These are phyloP conservation scores for Heliconius hewitsoni DNA, from an alignment of 1,140 invertebrate species.

Conservation along the genomic window DNA sequence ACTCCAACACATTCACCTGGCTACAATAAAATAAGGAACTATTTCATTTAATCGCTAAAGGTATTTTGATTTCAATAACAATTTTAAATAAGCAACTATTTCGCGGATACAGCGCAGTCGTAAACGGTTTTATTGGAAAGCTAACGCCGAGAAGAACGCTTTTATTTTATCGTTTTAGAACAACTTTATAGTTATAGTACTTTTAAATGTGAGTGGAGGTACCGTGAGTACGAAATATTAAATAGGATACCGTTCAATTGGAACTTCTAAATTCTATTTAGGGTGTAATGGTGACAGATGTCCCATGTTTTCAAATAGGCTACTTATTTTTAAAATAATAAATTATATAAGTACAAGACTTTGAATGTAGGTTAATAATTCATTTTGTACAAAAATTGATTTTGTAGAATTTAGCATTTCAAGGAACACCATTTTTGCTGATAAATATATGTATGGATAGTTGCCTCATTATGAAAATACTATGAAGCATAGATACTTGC, in stretches of 20 bases:
- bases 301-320: too few relatives aligned
- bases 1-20: too few relatives aligned
- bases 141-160: conserved; percentile 9
- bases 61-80: not conserved
- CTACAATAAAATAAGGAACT: not conserved
- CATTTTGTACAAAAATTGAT: too few relatives aligned
- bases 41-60: not conserved
- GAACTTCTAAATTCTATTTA: not conserved
- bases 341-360: too few relatives aligned
- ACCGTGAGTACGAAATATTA: not conserved
- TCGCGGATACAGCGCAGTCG: not conserved
- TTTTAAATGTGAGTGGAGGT: conserved; percentile 9
- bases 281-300: too few relatives aligned
- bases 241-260: not conserved
- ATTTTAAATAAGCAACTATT: conserved; percentile 1
- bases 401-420: too few relatives aligned
- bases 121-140: conserved; percentile 19
- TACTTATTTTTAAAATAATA: too few relatives aligned
- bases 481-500: too few relatives aligned
- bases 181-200: conserved; percentile 12
- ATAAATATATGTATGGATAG: too few relatives aligned
- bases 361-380: too few relatives aligned
- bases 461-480: too few relatives aligned
- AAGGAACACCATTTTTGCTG: too few relatives aligned
- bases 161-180: conserved; percentile 12